Percentiles rank a stretch among this genome's conserved stretches.
phyloP scores from a whole-genome alignment of 2,888 invertebrate genomes.

The Athripsodes cinereus region DNA sequence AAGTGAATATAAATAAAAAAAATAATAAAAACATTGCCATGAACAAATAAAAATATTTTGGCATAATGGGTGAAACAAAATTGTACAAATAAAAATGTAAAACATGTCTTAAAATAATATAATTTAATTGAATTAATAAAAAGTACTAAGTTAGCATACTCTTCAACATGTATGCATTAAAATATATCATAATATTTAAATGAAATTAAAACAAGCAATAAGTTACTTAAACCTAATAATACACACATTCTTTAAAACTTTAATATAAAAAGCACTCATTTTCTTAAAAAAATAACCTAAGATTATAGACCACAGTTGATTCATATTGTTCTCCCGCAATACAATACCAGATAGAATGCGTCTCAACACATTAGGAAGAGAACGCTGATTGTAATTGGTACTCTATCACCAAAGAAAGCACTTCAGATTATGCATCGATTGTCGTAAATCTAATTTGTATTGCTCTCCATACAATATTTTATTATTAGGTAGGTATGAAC shows the following conservation, averaged over 20 bases:
- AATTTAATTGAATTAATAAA: constrained; percentile 18
- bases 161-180: too few species aligned
- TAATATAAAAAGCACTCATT: constrained; percentile 27
- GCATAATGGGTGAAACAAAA: constrained; percentile 12
- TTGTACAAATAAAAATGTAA: constrained; percentile 11
- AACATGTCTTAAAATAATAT: constrained; percentile 11
- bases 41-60: constrained; percentile 21
- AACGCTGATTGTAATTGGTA: not conserved
- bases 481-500: not conserved
- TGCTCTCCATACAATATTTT: not conserved
- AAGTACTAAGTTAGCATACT: too few species aligned
- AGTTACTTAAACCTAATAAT: constrained; percentile 27
- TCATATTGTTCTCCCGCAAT: constrained; percentile 4
- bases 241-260: constrained; percentile 26
- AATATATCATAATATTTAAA: constrained; percentile 10
- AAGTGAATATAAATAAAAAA: constrained; percentile 20
- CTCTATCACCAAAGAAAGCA: not conserved
- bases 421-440: not conserved
- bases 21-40: constrained; percentile 19
- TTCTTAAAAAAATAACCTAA: constrained; percentile 28
- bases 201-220: constrained; percentile 22
- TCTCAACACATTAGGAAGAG: not conserved
- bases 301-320: constrained; percentile 25
- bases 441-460: not conserved
- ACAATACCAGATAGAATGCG: not conserved